Base-by-base conservation (phyloP, 2,113 vertebrate genomes). In the Nansenia antarctica region DNA sequence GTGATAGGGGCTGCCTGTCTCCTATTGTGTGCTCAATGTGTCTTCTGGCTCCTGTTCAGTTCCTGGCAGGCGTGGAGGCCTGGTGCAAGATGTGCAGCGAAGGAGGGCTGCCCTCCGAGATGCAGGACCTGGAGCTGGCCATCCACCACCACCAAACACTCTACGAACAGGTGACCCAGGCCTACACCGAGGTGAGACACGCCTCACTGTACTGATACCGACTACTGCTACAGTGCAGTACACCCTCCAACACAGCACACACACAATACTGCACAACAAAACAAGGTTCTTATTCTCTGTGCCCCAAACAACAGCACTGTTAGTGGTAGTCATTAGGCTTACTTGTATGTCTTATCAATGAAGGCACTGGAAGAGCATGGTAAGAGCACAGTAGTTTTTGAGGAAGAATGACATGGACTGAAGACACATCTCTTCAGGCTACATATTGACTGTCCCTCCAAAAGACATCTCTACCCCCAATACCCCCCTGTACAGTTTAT, bases 11-110 rank as follows among this genome's bases (percentile, higher is more conserved):
- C 1, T 26, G 3, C 5, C 58, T 34, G 22, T 55, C 26, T 62
- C 20, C n/a, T 55, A 7, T 54, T 69, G 55, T 58, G 34, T 35
- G 31, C n/a, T n/a, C n/a, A 55, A 24, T 32, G 3, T 30, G 14
- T 65, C 22, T 69, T 53, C 14, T 66, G 62, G 63, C 69, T 68
- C 85, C 81, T 68, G 24, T 91, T 86, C 18, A 99, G 98, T 99
- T 99, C 84, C 91, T 99, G 67, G 96, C 96, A 0, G 96, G 96
- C 81, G 95, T 99, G 82, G 98, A 99, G 18, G 92, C 95, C 22
- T 99, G 98, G 98, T 98, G 97, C 83, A 98, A 97, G 85, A 95
- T 98, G 78, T 98, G 98, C 88, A 98, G 94, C 3, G 98, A 99
- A 61, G 98, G 98, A 18, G 97, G 96, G 9, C 85, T 99, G 18